Percentiles rank a stretch among this genome's conserved stretches.
Evolutionary conservation across 2,888 invertebrate genomes (phyloP).

Genomic region (Standfussiana lucernea): DNA sequence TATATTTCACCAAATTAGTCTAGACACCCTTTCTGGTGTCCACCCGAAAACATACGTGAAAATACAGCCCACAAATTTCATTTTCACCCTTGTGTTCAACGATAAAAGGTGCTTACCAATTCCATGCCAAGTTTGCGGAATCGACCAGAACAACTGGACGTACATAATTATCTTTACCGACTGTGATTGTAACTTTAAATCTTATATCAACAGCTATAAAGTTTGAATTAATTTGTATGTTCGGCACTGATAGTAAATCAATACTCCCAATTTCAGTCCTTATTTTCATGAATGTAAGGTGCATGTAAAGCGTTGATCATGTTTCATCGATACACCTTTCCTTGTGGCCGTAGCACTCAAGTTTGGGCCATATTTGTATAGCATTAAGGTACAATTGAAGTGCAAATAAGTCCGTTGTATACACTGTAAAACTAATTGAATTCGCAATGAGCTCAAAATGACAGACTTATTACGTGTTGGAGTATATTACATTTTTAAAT

Average conservation of each 20-base stretch:
- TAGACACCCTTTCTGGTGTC: slow-evolving; percentile 45
- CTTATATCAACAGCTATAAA: neutral
- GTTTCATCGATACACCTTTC: slow-evolving; percentile 31
- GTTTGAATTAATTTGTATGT: neutral
- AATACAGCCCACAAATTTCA: neutral
- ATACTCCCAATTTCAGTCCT: slow-evolving; percentile 22
- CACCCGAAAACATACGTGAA: neutral
- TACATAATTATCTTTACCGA: slow-evolving; percentile 22
- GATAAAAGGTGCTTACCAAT: neutral
- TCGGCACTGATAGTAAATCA: slow-evolving; percentile 11
- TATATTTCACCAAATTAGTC: slow-evolving; percentile 56
- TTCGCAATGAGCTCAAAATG: slow-evolving; percentile 70
- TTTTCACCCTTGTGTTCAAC: neutral
- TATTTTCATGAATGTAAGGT: slow-evolving; percentile 42
- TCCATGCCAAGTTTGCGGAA: slow-evolving; percentile 31
- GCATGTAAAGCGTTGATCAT: slow-evolving; percentile 33
- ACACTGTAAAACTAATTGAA: slow-evolving; percentile 75
- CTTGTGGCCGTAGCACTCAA: neutral
- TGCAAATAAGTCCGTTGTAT: slow-evolving; percentile 25
- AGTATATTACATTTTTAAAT: slow-evolving; percentile 35
- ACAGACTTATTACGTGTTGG: slow-evolving; percentile 60
- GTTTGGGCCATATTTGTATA: slow-evolving; percentile 20
- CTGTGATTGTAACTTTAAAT: slow-evolving; percentile 14
- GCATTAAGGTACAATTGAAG: neutral
- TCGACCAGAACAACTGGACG: slow-evolving; percentile 32